phyloP scores from a whole-genome alignment of 2,113 vertebrate genomes.

The Paramisgurnus dabryanus region DNA sequence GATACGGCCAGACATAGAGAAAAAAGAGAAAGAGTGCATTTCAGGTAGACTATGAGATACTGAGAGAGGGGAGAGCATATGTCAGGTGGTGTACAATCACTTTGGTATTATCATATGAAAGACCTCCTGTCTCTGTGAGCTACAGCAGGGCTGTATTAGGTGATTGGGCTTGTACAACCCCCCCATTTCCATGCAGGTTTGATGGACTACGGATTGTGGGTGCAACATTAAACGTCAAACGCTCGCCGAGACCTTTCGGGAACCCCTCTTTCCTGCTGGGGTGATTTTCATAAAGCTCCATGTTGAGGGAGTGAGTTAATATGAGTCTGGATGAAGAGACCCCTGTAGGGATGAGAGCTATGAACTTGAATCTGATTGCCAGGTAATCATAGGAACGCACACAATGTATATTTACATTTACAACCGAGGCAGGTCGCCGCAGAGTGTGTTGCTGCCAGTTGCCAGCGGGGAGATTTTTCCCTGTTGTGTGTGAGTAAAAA shows the following conservation, averaged over 20 bases:
- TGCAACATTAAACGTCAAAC: background rate
- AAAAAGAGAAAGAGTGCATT: background rate
- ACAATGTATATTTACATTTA: conserved; percentile 12
- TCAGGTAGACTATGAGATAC: background rate
- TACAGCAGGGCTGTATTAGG: conserved; percentile 21
- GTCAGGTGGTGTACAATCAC: conserved; percentile 30
- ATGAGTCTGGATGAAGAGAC: conserved; percentile 1
- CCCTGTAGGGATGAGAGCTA: background rate
- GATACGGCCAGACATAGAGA: conserved; percentile 34
- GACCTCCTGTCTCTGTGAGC: conserved; percentile 28
- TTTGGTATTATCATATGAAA: conserved; percentile 44
- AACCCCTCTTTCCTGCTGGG: conserved; percentile 5
- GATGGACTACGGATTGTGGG: background rate
- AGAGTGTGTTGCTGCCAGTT: conserved; percentile 6
- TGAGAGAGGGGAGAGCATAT: conserved; percentile 30
- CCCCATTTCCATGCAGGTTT: conserved; percentile 29
- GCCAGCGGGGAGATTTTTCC: background rate
- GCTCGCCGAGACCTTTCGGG: background rate
- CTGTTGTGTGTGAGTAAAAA: conserved; percentile 1
- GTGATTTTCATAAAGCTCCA: conserved; percentile 3
- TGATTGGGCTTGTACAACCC: conserved; percentile 33
- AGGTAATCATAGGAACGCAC: conserved; percentile 31
- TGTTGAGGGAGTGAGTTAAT: conserved; percentile 12
- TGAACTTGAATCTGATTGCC: conserved; percentile 26
- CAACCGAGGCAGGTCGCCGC: background rate